These are phyloP conservation scores for Spilarctia lutea DNA, from an alignment of 2,888 invertebrate species.

Conservation along the genomic window DNA sequence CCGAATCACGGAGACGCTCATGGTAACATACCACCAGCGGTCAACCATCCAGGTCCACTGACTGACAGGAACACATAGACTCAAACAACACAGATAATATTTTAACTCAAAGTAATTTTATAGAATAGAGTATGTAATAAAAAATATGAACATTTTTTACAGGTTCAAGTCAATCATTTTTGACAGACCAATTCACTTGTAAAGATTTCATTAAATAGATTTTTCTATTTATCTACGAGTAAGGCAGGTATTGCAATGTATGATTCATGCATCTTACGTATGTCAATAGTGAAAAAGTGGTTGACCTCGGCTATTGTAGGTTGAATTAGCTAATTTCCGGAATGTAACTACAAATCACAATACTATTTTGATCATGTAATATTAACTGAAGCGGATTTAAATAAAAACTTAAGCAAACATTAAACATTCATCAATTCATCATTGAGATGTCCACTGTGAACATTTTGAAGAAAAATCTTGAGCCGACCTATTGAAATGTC, in stretches of 20 bases:
- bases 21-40: too few species aligned
- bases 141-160: too few species aligned
- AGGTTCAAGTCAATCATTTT: too few species aligned
- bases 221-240: background rate
- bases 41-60: too few species aligned
- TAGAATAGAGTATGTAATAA: background rate
- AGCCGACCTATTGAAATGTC: too few species aligned
- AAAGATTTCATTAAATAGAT: background rate
- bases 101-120: background rate
- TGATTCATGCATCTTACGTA: background rate
- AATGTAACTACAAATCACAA: background rate
- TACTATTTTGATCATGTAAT: background rate
- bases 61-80: too few species aligned
- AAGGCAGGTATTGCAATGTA: background rate
- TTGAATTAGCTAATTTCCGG: slow-evolving; percentile 1
- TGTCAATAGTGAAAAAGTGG: background rate
- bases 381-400: background rate
- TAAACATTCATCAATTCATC: background rate
- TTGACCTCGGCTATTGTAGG: background rate
- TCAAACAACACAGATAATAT: too few species aligned
- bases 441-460: background rate
- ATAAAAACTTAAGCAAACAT: background rate
- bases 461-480: too few species aligned
- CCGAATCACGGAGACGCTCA: too few species aligned
- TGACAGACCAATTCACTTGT: background rate